Conservation (phyloP, 2,113 vertebrate species). For the Stigmatopora argus region DNA sequence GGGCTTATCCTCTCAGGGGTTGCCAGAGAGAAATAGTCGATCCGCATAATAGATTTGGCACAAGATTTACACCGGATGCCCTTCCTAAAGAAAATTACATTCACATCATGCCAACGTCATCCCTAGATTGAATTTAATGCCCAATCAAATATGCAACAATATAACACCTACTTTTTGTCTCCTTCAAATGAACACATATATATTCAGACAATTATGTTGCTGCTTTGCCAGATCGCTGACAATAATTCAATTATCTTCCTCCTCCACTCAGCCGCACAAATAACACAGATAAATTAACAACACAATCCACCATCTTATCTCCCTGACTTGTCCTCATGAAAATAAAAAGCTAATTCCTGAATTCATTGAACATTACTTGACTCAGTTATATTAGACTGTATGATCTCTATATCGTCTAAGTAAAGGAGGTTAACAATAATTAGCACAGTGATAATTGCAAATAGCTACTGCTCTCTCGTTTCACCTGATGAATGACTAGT, state of each 20-base stretch:
- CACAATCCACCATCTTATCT: constrained; percentile 69
- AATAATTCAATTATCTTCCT: constrained; percentile 72
- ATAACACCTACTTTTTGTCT: constrained; percentile 46
- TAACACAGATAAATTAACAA: constrained; percentile 71
- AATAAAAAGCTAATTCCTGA: constrained; percentile 54
- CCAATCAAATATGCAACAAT: constrained; percentile 50
- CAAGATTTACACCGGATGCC: too few relatives aligned
- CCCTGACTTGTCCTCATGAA: constrained; percentile 64
- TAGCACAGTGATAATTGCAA: too few relatives aligned
- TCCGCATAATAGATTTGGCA: too few relatives aligned
- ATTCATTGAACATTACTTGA: background rate
- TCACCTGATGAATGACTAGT: too few relatives aligned
- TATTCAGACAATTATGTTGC: constrained; percentile 68
- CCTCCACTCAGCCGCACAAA: constrained; percentile 61
- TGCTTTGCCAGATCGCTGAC: constrained; percentile 63
- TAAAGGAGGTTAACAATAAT: too few relatives aligned
- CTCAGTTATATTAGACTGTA: background rate
- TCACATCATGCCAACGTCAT: constrained; percentile 25
- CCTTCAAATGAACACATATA: constrained; percentile 53
- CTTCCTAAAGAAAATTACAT: background rate
- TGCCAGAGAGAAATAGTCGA: too few relatives aligned
- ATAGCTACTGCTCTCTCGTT: too few relatives aligned
- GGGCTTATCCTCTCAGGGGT: too few relatives aligned
- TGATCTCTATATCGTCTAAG: too few relatives aligned
- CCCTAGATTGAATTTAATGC: constrained; percentile 49